Evolutionary conservation across 2,113 vertebrate species (phyloP), one percentile per base, ranked within the genome.

Genomic region (Cricetomys ansorgei): DNA sequence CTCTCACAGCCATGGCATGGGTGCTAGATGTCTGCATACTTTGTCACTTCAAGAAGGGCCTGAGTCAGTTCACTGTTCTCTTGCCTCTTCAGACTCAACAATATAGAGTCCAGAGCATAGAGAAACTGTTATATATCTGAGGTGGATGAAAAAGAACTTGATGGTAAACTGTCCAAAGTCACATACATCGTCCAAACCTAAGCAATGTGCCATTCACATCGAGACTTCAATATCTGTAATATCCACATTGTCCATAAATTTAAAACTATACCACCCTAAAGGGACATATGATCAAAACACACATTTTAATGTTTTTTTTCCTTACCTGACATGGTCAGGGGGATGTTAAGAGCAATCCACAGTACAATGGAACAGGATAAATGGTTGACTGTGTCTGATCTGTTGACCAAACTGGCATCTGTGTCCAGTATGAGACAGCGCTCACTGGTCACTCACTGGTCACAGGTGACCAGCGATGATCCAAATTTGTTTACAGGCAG

Each of bases 301-400:
- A 65, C 1, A 17, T 40, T 29, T 43, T 4, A 84, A 64, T 11
- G 8, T 64, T 31, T 84, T 34, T 34, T 87, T 80, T 93, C 10
- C 83, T 86, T 97, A 96, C 97, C 97, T 94, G 94, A 88, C 96
- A 96, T 97, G 57, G 45, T 96, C n/a, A 93, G 67, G 16, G 3
- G 29, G 1, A 10, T 7, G 10, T 29, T 34, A 53, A 34, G 15
- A 53, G 31, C 45, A 53, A 53, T 34, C 16, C 31, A 3, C 10
- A 64, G 57, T 23, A 12, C 10, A 65, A 83, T 2, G 3, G 43
- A 62, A 16, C 59, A 89, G 16, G 65, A 80, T 34, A 1, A 0
- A 80, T 31, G 19, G 1, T 15, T 8, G 70, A 87, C 13, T 67
- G 27, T 40, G 13, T 69, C 40, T 84, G 65, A 48, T 29, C 45